These are phyloP conservation scores for Rhinopithecus roxellana DNA, from an alignment of 2,113 vertebrate genomes.

Conservation along the genomic window DNA sequence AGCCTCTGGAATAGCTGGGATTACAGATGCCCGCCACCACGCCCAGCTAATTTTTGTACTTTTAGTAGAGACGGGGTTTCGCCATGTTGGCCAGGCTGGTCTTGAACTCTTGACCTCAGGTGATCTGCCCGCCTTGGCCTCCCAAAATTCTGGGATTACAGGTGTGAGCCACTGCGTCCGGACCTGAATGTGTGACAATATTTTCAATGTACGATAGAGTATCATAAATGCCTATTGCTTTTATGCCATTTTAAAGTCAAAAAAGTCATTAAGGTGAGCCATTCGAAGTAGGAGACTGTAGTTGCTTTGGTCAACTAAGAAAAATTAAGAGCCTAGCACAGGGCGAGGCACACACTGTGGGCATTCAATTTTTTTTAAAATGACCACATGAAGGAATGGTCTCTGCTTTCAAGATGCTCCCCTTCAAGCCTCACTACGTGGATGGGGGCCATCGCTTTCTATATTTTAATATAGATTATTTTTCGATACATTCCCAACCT, in stretches of 20 bases:
- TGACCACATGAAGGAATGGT: neutral
- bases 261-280: neutral
- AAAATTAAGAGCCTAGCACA: neutral
- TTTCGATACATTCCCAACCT: neutral
- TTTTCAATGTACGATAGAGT: neutral
- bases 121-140: no score
- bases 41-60: no score
- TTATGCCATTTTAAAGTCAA: neutral
- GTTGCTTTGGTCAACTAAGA: neutral
- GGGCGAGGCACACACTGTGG: rapidly evolving
- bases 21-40: no score
- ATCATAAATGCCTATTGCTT: neutral
- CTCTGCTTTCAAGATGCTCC: neutral
- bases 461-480: no score
- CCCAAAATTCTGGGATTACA: no score
- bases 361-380: no score
- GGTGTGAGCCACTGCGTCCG: no score
- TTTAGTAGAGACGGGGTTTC: no score
- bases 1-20: no score
- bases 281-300: neutral
- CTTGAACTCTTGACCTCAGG: no score
- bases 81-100: no score
- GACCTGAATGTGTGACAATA: neutral
- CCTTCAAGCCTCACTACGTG: neutral
- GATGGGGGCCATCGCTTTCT: neutral